Evolutionary conservation across 92 coral and sea anemone genomes (phyloP).

Genomic region (Heteractis magnifica): DNA sequence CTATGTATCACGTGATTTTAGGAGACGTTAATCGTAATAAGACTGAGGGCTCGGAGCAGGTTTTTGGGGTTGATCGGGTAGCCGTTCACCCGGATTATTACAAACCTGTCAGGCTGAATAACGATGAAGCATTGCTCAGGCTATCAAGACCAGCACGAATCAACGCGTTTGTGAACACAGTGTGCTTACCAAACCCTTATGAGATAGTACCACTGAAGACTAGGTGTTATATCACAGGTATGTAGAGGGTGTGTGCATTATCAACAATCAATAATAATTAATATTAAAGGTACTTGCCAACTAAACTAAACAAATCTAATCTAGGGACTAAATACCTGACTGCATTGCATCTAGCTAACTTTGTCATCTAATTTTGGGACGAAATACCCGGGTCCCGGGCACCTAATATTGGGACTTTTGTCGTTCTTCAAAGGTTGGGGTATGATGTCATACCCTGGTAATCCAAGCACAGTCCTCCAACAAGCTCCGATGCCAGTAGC

Average conservation of each 20-base stretch:
- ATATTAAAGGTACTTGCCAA: no score
- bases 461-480: not conserved
- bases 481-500: constrained; percentile 1
- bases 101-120: constrained; percentile 53
- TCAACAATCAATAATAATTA: no score
- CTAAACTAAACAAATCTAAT: no score
- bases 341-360: no score
- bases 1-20: constrained; percentile 49
- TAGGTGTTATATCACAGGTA: constrained; percentile 71
- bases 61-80: constrained; percentile 42
- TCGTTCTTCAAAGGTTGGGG: constrained; percentile 1
- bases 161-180: constrained; percentile 57
- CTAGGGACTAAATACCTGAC: no score
- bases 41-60: constrained; percentile 58
- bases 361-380: no score
- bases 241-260: not conserved
- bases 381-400: no score
- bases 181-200: constrained; percentile 55
- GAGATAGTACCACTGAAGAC: constrained; percentile 44
- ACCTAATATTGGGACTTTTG: not conserved
- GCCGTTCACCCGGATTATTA: constrained; percentile 50
- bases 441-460: not conserved
- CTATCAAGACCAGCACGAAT: constrained; percentile 41
- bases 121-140: constrained; percentile 66
- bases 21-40: constrained; percentile 63